Conservation (phyloP, 2,888 invertebrate species). For the Julus scanicus region DNA sequence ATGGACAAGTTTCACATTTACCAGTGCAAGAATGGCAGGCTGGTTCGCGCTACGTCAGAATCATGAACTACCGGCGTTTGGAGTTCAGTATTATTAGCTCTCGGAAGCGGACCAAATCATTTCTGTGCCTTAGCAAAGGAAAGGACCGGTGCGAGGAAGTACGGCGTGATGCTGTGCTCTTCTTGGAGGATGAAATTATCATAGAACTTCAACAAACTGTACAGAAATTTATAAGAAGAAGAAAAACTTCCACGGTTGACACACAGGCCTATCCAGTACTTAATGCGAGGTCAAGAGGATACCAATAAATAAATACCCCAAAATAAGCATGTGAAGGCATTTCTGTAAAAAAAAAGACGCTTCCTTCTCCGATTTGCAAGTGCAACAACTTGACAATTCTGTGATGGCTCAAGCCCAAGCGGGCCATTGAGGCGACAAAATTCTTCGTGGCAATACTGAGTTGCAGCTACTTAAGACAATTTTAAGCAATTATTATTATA, state of each 20-base stretch:
- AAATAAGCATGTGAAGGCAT: neutral
- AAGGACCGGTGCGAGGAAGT: slow-evolving; percentile 48
- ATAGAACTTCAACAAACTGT: slow-evolving; percentile 23
- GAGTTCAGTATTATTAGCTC: slow-evolving; percentile 49
- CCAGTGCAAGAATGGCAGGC: neutral
- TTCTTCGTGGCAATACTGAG: slow-evolving; percentile 49
- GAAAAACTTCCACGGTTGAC: slow-evolving; percentile 11
- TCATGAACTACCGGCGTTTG: slow-evolving; percentile 26
- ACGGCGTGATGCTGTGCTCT: neutral
- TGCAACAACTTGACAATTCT: slow-evolving; percentile 35
- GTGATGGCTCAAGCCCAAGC: slow-evolving; percentile 46
- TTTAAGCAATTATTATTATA: slow-evolving; percentile 46
- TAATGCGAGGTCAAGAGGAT: slow-evolving; percentile 11
- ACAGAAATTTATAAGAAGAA: slow-evolving; percentile 41
- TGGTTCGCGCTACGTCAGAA: neutral
- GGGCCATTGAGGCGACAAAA: slow-evolving; percentile 32
- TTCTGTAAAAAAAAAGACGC: neutral
- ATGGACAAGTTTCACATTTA: slow-evolving; percentile 24
- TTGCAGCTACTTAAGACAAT: slow-evolving; percentile 50
- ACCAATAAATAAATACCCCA: neutral
- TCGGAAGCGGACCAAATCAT: slow-evolving; percentile 51
- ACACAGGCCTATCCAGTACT: slow-evolving; percentile 1
- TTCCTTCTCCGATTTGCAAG: neutral
- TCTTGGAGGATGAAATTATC: slow-evolving; percentile 12
- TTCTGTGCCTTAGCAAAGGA: slow-evolving; percentile 38